Evolutionary conservation across 2,797 vertebrate genomes (phyloP), one percentile per base, ranked within the genome.

Genomic region (Numenius phaeopus): DNA sequence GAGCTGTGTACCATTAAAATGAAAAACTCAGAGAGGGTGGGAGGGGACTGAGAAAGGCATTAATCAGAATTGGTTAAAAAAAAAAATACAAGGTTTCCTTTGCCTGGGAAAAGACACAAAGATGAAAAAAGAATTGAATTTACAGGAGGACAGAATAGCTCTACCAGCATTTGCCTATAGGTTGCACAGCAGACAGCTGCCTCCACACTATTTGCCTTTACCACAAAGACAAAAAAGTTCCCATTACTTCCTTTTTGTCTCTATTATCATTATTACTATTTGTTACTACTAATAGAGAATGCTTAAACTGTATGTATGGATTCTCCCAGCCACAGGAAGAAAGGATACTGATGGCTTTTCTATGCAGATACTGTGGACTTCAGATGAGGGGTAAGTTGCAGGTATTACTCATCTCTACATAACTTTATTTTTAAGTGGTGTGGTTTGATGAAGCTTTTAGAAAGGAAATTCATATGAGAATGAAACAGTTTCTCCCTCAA

Each of bases 1-100:
- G 69, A 95, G 94, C 77, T 94, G 86, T 83, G 39, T 62, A 62
- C 62, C 90, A 90, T 94, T 96, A 94, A 96, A 91, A 94, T 91
- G 89, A 95, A 96, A 97, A 95, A 91, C 52, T 84, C 80, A 66
- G 69, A 83, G 70, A 73, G 20, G 34, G 69, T 91, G 62, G 91
- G 85, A 91, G 69, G 34, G 61, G 55, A 34, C 22, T 8, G 22
- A 75, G 62, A 62, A 84, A 13, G 20, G 13, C 78, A 95, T 97
- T 95, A 87, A 95, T 97, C 96, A 96, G 57, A 90, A 85, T 16
- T 27, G 23, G 30, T 59, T 50, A 14, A 90, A 79, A 52, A 73
- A 44, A 34, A 85, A 81, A 75, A 64, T 1, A 9, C 52, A 80
- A 83, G 32, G 70, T 61, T 91, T 86, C 21, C 57, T 13, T 77